Conservation (phyloP, 2,113 vertebrate species). For the Porphyrio hochstetteri region DNA sequence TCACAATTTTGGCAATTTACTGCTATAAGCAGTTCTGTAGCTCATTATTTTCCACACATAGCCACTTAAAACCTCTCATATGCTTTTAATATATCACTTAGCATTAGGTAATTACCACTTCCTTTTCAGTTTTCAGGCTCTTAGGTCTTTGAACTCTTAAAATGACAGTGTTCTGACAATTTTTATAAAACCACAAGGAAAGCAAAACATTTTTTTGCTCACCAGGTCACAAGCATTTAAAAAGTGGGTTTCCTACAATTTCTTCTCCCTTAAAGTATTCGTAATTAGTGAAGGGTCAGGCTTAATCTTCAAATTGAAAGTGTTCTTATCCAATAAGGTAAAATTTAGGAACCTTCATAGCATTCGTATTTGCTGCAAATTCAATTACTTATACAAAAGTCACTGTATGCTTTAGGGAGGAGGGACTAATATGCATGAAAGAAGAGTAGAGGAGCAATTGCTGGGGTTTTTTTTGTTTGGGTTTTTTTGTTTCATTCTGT, state of each 20-base stretch:
- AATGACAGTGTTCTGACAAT: conserved; percentile 46
- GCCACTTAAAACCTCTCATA: conserved; percentile 42
- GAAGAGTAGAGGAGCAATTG: neutral
- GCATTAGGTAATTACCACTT: conserved; percentile 62
- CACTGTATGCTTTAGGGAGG: neutral
- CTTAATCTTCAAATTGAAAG: neutral
- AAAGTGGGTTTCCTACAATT: neutral
- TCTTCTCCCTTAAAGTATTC: neutral
- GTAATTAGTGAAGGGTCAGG: neutral
- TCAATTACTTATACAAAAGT: neutral
- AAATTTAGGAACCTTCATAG: neutral
- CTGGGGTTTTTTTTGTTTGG: fast-evolving
- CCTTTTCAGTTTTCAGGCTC: conserved; percentile 35
- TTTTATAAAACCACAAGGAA: conserved; percentile 46
- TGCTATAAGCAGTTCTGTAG: conserved; percentile 2
- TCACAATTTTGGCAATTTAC: conserved; percentile 36
- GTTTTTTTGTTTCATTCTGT: neutral
- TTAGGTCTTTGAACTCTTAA: conserved; percentile 58
- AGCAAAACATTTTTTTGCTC: neutral
- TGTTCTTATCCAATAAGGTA: neutral
- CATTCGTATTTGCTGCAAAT: neutral
- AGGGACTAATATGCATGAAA: neutral
- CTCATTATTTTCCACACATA: conserved; percentile 64
- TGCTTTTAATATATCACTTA: conserved; percentile 69
- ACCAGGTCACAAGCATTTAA: neutral